Base-by-base conservation (phyloP, 2,888 invertebrate genomes). In the Leucophora obtusa region DNA sequence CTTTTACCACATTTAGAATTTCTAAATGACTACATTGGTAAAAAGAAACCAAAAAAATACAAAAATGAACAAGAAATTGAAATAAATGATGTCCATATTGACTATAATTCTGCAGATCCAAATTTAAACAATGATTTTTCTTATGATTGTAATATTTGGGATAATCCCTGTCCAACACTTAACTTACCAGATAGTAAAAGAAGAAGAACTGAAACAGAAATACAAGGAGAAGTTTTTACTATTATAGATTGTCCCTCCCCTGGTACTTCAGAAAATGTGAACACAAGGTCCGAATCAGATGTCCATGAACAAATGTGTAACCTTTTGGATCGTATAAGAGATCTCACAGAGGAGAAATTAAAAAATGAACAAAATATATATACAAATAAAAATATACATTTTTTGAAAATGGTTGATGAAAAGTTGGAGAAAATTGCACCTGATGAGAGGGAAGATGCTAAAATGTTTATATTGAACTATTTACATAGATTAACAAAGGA, bases 371-470 rank as follows among this genome's bases (percentile, higher is more conserved):
- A 14, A 2, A 5, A n/a, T n/a, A 3, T 14, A 14, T 47, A 6
- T n/a, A 14, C n/a, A 11, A 47, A n/a, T 14, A 14, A n/a, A n/a
- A 47, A 47, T n/a, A 47, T n/a, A 47, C 2, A 47, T 47, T 47
- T 47, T 47, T 47, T 47, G n/a, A 47, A 47, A 47, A n/a, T 47
- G 43, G 43, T 47, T 14, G 43, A 47, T 47, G n/a, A 47, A 47
- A 47, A 47, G n/a, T 14, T 47, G n/a, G 11, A 6, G n/a, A n/a
- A 47, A n/a, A n/a, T 47, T 14, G 0, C 1, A n/a, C 14, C 43
- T 0, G 43, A 14, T 4, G 6, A 47, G 14, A 11, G 6, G 4
- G 43, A 47, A 2, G 43, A 47, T n/a, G 43, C 43, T n/a, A 47
- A 47, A 47, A 47, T 47, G 43, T 47, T 47, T 47, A n/a, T 47